Base-by-base conservation (phyloP, 2,888 invertebrate species). In the Drosophila pseudotalamancana region DNA sequence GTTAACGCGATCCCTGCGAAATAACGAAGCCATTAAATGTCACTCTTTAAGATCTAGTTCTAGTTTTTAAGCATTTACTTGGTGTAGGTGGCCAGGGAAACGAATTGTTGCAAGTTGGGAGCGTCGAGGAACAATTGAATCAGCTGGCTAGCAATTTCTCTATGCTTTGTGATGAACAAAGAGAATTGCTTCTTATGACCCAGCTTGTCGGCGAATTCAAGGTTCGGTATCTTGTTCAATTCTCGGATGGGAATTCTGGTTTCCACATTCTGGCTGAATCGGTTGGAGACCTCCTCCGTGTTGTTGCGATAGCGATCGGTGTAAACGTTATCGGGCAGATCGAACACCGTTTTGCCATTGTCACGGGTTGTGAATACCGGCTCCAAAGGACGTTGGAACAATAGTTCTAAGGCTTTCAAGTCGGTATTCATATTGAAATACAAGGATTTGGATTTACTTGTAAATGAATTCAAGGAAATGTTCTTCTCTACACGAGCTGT, bases 81-180 rank as follows among this genome's bases (percentile, higher is more conserved):
- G 23, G 81, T 93, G 83, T 93, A 96, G 6, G 94, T 94, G 40
- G 95, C 93, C 12, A 95, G 93, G 0, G 96, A 94, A 19, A 95
- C 90, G 51, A 97, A 94, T 25, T 95, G 93, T 14, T 95, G 94
- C 11, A 94, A 91, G 16, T 92, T 88, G 2, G 87, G 72, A 89
- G 92, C 90, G 94, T 95, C 92, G 92, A 96, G 91, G 53, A 96
- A 94, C 19, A 94, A 92, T 50, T 94, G 93, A 50, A 96, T 95
- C 60, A 97, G 93, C 70, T 94, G 92, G 0, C 93, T 93, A 4
- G 97, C 96, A 89, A 96, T 94, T 48, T 92, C 92, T 39, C 95
- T 93, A 89, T 97, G 97, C 14, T 90, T 92, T 0, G 95, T 94
- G 60, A 95, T 93, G 87, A 97, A 97, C 14, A 96, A 91, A 0